A percentile compares a stretch with the other conserved stretches of the same genome.
These are phyloP conservation scores for Axinella damicornis DNA, from an alignment of 37 sponge, comb jelly and placozoan genomes.

Conservation along the genomic window DNA sequence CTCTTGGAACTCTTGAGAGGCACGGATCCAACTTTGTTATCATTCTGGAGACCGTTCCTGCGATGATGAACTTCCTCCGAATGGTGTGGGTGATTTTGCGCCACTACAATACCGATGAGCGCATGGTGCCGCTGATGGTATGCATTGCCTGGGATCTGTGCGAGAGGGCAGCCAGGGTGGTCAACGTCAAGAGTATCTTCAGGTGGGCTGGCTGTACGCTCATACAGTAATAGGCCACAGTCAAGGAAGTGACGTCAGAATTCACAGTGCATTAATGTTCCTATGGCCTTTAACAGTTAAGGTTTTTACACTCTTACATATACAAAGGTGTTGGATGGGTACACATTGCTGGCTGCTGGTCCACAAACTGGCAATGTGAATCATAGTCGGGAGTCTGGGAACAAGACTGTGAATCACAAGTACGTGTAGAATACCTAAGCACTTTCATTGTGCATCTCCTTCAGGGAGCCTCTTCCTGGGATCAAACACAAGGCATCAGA, in stretches of 20 bases:
- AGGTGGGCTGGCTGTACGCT: too few relatives aligned
- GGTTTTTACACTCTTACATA: too few relatives aligned
- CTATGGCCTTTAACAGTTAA: too few relatives aligned
- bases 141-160: constrained; percentile 96
- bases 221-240: too few relatives aligned
- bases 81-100: constrained; percentile 99
- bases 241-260: too few relatives aligned
- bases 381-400: too few relatives aligned
- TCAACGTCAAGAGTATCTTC: constrained; percentile 90
- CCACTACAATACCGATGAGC: constrained; percentile 97
- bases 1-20: constrained; percentile 95
- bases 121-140: constrained; percentile 99
- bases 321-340: too few relatives aligned
- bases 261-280: too few relatives aligned
- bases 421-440: too few relatives aligned
- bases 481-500: constrained; percentile 89
- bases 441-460: not conserved
- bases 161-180: constrained; percentile 83
- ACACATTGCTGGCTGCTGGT: too few relatives aligned
- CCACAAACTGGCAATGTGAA: too few relatives aligned
- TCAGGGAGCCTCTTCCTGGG: constrained; percentile 51
- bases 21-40: constrained; percentile 94
- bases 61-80: constrained; percentile 97
- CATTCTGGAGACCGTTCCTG: constrained; percentile 90
- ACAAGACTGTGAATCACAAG: too few relatives aligned